Evolutionary conservation across 2,888 invertebrate genomes (phyloP).

Genomic region (Anoplius nigerrimus): DNA sequence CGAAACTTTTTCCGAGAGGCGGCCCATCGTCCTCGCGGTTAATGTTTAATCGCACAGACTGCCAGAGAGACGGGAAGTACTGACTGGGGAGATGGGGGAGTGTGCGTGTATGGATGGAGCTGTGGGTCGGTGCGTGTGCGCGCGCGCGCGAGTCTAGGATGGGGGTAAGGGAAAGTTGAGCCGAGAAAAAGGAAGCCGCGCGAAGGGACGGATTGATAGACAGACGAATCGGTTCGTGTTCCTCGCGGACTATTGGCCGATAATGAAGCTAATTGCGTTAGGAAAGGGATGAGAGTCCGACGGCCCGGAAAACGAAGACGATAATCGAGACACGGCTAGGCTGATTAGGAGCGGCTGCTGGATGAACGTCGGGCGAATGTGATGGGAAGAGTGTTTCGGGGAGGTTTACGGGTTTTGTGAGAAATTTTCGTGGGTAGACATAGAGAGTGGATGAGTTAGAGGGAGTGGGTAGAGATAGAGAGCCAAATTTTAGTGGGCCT

Average conservation of each 20-base stretch:
- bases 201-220: constrained; percentile 4
- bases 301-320: background rate
- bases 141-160: background rate
- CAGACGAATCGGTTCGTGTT: background rate
- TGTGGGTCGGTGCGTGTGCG: background rate
- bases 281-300: background rate
- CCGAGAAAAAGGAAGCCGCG: constrained; percentile 11
- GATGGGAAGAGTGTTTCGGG: too few relatives aligned
- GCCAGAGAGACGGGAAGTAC: constrained; percentile 8
- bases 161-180: constrained; percentile 8
- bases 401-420: too few relatives aligned
- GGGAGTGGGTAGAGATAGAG: too few relatives aligned
- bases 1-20: constrained; percentile 27
- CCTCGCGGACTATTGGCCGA: background rate
- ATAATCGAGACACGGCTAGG: too few relatives aligned
- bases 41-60: constrained; percentile 45
- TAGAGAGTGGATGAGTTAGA: too few relatives aligned
- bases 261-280: background rate
- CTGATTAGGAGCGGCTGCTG: too few relatives aligned
- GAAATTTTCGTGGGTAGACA: too few relatives aligned
- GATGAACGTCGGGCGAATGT: too few relatives aligned
- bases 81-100: too few relatives aligned
- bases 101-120: too few relatives aligned
- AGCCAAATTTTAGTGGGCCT: too few relatives aligned
- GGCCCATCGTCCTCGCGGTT: constrained; percentile 25